These are phyloP conservation scores for Chaetogeoica ovagalla DNA, from an alignment of 2,888 invertebrate species.

Conservation along the genomic window DNA sequence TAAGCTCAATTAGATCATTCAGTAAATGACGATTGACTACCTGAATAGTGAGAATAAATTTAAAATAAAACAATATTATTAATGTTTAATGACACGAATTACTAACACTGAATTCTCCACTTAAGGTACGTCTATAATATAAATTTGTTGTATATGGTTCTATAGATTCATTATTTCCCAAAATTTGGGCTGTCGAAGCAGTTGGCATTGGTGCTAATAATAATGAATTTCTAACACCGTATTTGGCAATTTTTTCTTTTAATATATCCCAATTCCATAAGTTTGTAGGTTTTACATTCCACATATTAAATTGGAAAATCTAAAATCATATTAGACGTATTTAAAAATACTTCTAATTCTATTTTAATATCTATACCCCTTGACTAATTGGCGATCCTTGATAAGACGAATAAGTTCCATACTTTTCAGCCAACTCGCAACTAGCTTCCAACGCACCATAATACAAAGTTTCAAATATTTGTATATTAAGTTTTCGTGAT, in stretches of 20 bases:
- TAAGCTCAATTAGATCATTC: conserved; percentile 85
- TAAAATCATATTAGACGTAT: conserved; percentile 57
- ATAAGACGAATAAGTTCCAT: conserved; percentile 89
- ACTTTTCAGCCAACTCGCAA: conserved; percentile 84
- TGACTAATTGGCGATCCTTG: conserved; percentile 89
- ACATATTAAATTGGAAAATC: conserved; percentile 97
- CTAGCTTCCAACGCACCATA: conserved; percentile 95
- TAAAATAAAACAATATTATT: background rate
- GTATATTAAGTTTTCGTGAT: conserved; percentile 83
- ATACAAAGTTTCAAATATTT: conserved; percentile 98
- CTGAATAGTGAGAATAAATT: conserved; percentile 60
- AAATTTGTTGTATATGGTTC: conserved; percentile 98
- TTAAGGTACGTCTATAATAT: conserved; percentile 84
- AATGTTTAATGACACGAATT: background rate
- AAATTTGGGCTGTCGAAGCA: conserved; percentile 97
- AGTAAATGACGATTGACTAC: conserved; percentile 95
- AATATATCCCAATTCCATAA: conserved; percentile 87
- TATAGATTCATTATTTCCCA: conserved; percentile 97
- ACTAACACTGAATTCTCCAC: conserved; percentile 77
- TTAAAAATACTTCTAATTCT: background rate
- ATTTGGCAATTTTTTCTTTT: conserved; percentile 80
- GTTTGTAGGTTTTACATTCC: conserved; percentile 83
- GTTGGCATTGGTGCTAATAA: conserved; percentile 98
- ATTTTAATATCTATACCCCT: conserved; percentile 63
- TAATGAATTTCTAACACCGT: conserved; percentile 91